Evolutionary conservation across 2,797 vertebrate species (phyloP).

Genomic region (Acestrorhynchus altus): DNA sequence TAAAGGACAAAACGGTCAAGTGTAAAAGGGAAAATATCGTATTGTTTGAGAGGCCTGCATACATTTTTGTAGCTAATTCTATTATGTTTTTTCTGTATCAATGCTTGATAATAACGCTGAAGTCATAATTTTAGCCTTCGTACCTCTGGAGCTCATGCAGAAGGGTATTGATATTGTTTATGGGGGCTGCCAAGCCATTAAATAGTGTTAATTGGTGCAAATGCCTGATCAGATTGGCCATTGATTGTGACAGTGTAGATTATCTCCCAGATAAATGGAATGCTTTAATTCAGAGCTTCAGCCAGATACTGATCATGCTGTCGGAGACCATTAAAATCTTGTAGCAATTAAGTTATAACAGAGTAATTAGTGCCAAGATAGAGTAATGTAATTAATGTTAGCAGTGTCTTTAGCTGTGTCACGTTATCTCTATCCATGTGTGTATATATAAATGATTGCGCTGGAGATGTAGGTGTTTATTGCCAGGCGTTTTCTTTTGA

Average conservation of each 20-base stretch:
- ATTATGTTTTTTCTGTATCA: neutral
- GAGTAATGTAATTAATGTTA: slow-evolving; percentile 54
- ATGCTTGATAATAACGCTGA: neutral
- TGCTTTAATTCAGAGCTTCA: slow-evolving; percentile 55
- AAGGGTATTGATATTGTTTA: slow-evolving; percentile 40
- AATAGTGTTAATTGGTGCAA: slow-evolving; percentile 62
- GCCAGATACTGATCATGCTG: slow-evolving; percentile 45
- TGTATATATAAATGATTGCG: neutral
- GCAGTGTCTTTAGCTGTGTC: slow-evolving; percentile 29
- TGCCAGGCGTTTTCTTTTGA: neutral
- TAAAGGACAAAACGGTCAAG: too few species aligned
- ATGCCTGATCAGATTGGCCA: slow-evolving; percentile 58
- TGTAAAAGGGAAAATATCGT: too few species aligned
- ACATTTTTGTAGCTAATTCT: too few species aligned
- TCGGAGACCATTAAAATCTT: slow-evolving; percentile 49
- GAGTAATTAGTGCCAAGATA: slow-evolving; percentile 54
- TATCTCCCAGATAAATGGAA: slow-evolving; percentile 61
- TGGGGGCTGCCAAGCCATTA: slow-evolving; percentile 52
- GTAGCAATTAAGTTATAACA: slow-evolving; percentile 58
- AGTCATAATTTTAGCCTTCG: neutral
- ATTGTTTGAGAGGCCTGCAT: too few species aligned
- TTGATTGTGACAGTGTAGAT: slow-evolving; percentile 61
- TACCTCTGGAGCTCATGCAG: neutral
- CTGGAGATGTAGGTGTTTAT: neutral
- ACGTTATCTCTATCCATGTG: slow-evolving; percentile 31